phyloP scores from a whole-genome alignment of 2,888 invertebrate genomes.

The Drosophila fungiperda region DNA sequence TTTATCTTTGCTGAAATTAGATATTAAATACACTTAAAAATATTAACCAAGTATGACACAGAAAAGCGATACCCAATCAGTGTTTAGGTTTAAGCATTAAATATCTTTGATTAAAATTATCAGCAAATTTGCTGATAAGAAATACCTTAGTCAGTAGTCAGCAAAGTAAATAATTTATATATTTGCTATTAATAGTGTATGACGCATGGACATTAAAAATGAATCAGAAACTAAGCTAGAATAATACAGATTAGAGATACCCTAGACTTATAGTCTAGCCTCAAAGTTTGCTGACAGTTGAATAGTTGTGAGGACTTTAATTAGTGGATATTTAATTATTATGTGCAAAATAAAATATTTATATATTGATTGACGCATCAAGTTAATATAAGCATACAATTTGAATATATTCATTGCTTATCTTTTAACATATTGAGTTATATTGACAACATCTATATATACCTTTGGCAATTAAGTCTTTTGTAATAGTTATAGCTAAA shows the following conservation, averaged over 20 bases:
- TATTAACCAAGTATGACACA: not conserved
- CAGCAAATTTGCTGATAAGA: not conserved
- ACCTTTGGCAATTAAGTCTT: not conserved
- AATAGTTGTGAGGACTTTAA: too few species aligned
- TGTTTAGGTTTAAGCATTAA: not conserved
- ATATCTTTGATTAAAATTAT: not conserved
- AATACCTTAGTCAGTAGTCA: not conserved
- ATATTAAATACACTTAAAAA: not conserved
- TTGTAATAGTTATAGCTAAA: not conserved
- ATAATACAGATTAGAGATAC: not conserved
- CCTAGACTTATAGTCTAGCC: not conserved
- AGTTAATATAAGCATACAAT: not conserved
- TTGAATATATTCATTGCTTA: not conserved
- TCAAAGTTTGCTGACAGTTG: too few species aligned
- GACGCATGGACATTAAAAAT: slow-evolving; percentile 1
- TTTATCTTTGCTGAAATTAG: not conserved
- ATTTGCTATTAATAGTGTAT: slow-evolving; percentile 12
- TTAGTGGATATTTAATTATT: too few species aligned
- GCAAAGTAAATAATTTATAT: not conserved
- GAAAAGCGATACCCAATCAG: not conserved
- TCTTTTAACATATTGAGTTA: not conserved
- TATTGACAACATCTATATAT: not conserved
- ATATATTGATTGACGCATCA: too few species aligned
- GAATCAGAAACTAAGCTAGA: not conserved
- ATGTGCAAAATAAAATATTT: too few species aligned